Base-by-base conservation (phyloP, 2,888 invertebrate genomes). In the Sclerodermus sp. region DNA sequence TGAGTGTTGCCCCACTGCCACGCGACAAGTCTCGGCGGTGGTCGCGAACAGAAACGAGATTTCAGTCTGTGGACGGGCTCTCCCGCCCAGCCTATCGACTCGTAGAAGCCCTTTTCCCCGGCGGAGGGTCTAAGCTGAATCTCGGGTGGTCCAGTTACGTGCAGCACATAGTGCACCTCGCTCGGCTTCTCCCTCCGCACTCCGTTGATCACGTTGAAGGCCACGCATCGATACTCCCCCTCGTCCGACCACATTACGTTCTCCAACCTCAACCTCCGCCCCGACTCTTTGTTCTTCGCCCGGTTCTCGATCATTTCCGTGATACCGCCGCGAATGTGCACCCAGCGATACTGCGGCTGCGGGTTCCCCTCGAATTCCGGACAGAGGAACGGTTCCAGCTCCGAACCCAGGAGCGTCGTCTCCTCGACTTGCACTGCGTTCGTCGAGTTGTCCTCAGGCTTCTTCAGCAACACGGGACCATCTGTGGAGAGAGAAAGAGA, bases 1-100 rank as follows among this genome's bases (percentile, higher is more conserved):
- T 77, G 74, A 16, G 73, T 73, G 43, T 77, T 77, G 50, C 93
- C 93, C 93, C 93, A 94, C 66, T 92, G 88, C 93, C 93, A 94
- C 54, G 88, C 87, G 34, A 92, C 90, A 37, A 87, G 82, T 51
- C 86, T 81, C 0, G 93, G 93, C 49, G 90, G 85, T 1, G 93
- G 93, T 49, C 73, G 65, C 23, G 77, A 77, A 38, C 77, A 77
- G 46, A 76, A 76, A 2, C 72, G 63, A 2, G 71, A 73, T 43
- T 72, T 73, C 1, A 77, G 62, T 9, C 66, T 58, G 44, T 77
- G 77, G 13, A 72, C 71, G 1, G 72, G 56, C 44, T 77, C 77
- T 0, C 77, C 77, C 2, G 70, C 60, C 73, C 76, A 77, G 16
- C 76, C 76, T 12, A 73, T 55, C 1, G 74, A 71, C 51, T 76